phyloP scores from a whole-genome alignment of 2,888 invertebrate species.

The Leucophenga maculata region DNA sequence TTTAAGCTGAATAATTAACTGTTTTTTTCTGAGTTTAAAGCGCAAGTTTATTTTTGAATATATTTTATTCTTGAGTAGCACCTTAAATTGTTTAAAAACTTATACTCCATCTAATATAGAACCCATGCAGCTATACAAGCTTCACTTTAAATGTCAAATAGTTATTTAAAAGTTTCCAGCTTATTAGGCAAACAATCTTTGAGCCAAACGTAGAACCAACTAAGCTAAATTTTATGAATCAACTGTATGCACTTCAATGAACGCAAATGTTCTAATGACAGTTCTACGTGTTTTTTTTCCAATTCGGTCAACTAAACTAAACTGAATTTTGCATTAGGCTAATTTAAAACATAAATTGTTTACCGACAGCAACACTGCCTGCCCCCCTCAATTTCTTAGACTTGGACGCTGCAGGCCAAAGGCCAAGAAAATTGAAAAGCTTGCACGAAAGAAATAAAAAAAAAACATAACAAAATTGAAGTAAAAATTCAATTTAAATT shows the following conservation, averaged over 20 bases:
- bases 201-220: neutral
- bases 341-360: constrained; percentile 67
- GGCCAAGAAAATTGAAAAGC: constrained; percentile 24
- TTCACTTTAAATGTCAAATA: constrained; percentile 55
- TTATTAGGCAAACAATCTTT: constrained; percentile 32
- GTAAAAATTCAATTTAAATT: constrained; percentile 69
- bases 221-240: neutral
- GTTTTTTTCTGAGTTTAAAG: constrained; percentile 23
- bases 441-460: constrained; percentile 29
- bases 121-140: constrained; percentile 31
- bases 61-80: neutral
- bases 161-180: constrained; percentile 53
- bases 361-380: constrained; percentile 34
- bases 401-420: constrained; percentile 4
- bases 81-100: neutral
- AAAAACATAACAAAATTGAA: constrained; percentile 58
- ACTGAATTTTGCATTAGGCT: constrained; percentile 64
- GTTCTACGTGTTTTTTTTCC: neutral
- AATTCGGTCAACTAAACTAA: constrained; percentile 8
- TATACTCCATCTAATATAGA: too few relatives aligned
- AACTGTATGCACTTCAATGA: constrained; percentile 12
- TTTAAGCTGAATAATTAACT: constrained; percentile 13
- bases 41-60: too few relatives aligned
- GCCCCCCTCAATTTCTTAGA: neutral
- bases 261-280: neutral